Conservation (phyloP, 2,797 vertebrate genomes). For the Betta splendens region DNA sequence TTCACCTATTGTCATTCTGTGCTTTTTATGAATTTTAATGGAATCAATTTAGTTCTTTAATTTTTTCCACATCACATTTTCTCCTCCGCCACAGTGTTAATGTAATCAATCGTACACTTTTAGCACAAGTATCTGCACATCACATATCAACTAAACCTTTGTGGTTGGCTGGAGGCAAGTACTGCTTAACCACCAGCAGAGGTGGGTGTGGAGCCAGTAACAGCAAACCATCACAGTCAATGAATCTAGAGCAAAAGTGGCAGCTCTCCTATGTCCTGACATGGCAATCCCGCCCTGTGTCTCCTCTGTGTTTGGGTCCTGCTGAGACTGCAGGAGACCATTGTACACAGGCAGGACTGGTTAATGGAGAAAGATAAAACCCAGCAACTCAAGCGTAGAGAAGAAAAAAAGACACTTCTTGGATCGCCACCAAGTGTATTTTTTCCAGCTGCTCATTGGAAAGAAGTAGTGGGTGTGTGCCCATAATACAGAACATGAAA, state of each 20-base stretch:
- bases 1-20: constrained; percentile 8
- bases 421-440: constrained; percentile 67
- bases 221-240: constrained; percentile 16
- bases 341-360: constrained; percentile 52
- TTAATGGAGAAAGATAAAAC: constrained; percentile 66
- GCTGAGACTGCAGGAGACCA: constrained; percentile 59
- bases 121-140: constrained; percentile 3
- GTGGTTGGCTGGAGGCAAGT: constrained; percentile 20
- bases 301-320: constrained; percentile 50
- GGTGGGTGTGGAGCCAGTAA: constrained; percentile 31
- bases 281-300: constrained; percentile 50
- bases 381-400: constrained; percentile 43
- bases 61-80: constrained; percentile 7
- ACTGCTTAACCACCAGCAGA: constrained; percentile 48
- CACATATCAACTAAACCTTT: constrained; percentile 11
- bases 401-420: constrained; percentile 44
- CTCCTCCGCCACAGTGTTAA: neutral
- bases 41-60: neutral
- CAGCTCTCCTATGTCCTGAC: constrained; percentile 59
- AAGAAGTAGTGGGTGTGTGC: constrained; percentile 56
- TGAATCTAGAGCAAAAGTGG: constrained; percentile 57
- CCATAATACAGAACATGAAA: constrained; percentile 58
- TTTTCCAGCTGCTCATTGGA: constrained; percentile 66
- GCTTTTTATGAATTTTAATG: neutral
- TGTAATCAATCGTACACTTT: neutral